Evolutionary conservation across 2,797 vertebrate species (phyloP).

Genomic region (Lemur catta): DNA sequence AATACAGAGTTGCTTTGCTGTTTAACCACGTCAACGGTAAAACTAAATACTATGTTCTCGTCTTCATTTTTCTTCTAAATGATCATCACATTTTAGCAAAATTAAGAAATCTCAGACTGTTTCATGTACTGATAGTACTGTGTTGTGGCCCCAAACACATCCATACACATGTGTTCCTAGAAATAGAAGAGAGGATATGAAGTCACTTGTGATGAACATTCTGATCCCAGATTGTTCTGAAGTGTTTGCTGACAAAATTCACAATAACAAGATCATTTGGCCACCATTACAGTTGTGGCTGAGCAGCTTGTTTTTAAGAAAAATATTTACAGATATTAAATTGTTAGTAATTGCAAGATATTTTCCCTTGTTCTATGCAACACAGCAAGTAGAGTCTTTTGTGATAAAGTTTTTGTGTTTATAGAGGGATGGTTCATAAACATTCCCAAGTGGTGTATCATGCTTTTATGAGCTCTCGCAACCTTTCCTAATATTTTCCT

Average conservation of each 20-base stretch:
- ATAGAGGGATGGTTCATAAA: constrained; percentile 17
- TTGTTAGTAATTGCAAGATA: neutral
- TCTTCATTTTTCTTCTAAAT: neutral
- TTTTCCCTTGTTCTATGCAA: constrained; percentile 27
- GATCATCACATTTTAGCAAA: constrained; percentile 24
- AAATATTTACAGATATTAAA: neutral
- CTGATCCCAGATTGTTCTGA: constrained; percentile 18
- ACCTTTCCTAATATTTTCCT: neutral
- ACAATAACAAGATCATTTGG: constrained; percentile 10
- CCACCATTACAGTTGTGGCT: neutral
- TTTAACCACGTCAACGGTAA: neutral
- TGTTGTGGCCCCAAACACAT: neutral
- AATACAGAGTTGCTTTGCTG: neutral
- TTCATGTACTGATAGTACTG: neutral
- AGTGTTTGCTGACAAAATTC: constrained; percentile 8
- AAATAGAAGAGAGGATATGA: neutral
- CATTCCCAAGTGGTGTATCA: neutral
- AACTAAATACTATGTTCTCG: neutral
- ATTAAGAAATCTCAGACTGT: constrained; percentile 22
- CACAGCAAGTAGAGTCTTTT: neutral
- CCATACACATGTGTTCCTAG: neutral
- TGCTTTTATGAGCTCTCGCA: constrained; percentile 32
- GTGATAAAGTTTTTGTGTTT: constrained; percentile 36
- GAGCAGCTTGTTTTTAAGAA: constrained; percentile 30
- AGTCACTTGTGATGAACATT: constrained; percentile 17